phyloP scores from a whole-genome alignment of 1,140 invertebrate species.

The Cardiocondyla obscurior region DNA sequence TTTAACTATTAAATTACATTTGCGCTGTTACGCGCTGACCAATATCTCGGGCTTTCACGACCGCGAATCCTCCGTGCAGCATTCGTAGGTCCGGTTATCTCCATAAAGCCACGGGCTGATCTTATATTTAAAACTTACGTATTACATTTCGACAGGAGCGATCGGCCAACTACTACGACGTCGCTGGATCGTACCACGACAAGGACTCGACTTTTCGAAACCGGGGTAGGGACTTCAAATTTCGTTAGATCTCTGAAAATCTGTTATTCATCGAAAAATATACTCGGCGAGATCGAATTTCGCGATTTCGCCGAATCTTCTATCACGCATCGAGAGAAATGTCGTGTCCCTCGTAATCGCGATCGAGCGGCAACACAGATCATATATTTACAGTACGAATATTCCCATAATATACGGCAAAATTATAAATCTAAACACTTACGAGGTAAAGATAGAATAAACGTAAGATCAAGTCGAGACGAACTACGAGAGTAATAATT shows the following conservation, averaged over 20 bases:
- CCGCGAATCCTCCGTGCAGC: not conserved
- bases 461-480: not conserved
- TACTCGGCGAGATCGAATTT: constrained; percentile 49
- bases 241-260: constrained; percentile 55
- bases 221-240: not conserved
- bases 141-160: not conserved
- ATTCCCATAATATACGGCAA: constrained; percentile 12
- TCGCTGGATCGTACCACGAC: constrained; percentile 56
- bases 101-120: constrained; percentile 16
- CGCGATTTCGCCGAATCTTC: constrained; percentile 34
- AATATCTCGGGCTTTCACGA: not conserved
- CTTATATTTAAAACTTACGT: constrained; percentile 24
- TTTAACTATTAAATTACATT: not conserved
- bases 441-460: not conserved
- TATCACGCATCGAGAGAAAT: constrained; percentile 37
- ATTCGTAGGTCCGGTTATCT: not conserved
- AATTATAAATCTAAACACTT: not conserved
- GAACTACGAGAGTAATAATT: not conserved
- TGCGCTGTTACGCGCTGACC: not conserved
- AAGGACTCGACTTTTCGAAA: constrained; percentile 51
- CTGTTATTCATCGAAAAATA: constrained; percentile 51
- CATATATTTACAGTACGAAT: constrained; percentile 48
- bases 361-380: constrained; percentile 38
- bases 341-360: constrained; percentile 52
- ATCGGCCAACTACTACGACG: constrained; percentile 31